Conservation (phyloP, 2,797 vertebrate species). For the Gymnothorax javanicus region DNA sequence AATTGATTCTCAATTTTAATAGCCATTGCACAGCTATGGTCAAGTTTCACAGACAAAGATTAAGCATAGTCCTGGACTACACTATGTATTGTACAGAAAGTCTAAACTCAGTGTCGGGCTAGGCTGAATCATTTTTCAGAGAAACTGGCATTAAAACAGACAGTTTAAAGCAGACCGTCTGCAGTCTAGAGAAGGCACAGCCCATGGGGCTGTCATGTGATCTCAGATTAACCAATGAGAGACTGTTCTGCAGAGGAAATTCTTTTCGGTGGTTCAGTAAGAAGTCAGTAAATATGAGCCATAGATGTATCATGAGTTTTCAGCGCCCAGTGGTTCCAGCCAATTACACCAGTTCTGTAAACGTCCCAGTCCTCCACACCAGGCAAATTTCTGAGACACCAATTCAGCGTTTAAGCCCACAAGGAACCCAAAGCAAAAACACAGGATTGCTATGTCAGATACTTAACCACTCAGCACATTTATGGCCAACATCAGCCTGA, state of each 20-base stretch:
- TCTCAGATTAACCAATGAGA: neutral
- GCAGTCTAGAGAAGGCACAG: neutral
- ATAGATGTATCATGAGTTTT: no score
- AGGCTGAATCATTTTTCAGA: no score
- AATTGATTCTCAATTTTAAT: no score
- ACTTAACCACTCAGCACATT: neutral
- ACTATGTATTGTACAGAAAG: no score
- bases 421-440: neutral
- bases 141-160: no score
- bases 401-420: neutral
- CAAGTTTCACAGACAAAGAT: no score
- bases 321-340: neutral
- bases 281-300: neutral
- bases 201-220: neutral
- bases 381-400: neutral
- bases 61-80: no score
- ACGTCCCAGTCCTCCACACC: neutral
- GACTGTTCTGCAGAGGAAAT: slow-evolving; percentile 1
- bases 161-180: no score
- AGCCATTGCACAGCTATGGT: no score
- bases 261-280: neutral
- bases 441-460: neutral
- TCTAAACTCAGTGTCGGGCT: no score
- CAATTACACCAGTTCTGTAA: neutral
- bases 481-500: neutral